phyloP scores from a whole-genome alignment of 2,888 invertebrate species.

The Gibbula magus region DNA sequence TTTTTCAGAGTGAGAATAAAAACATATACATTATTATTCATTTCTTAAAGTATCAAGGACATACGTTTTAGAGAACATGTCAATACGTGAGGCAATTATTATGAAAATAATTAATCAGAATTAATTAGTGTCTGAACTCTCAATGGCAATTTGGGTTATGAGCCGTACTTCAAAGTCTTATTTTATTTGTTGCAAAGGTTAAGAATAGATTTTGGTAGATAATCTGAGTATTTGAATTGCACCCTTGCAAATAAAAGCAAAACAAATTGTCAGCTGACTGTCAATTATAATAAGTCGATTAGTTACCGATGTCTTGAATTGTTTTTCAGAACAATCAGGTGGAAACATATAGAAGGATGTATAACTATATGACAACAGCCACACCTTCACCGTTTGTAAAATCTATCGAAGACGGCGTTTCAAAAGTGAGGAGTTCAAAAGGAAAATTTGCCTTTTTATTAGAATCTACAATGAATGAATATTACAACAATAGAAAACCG shows the following conservation, averaged over 20 bases:
- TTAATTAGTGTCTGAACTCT: no score
- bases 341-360: constrained; percentile 91
- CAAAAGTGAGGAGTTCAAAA: constrained; percentile 83
- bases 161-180: no score
- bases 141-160: no score
- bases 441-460: constrained; percentile 78
- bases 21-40: background rate
- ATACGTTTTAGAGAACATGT: no score
- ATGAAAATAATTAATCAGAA: no score
- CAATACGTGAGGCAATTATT: no score
- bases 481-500: constrained; percentile 90
- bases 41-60: no score
- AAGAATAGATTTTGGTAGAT: background rate
- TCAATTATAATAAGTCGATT: no score
- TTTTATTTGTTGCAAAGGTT: no score
- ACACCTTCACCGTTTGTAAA: constrained; percentile 86
- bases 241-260: background rate
- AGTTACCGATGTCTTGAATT: no score
- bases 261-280: no score
- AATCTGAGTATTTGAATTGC: no score
- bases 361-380: constrained; percentile 92
- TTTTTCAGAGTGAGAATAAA: constrained; percentile 84
- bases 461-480: constrained; percentile 82
- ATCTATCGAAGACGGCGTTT: constrained; percentile 88
- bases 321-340: constrained; percentile 90